phyloP scores from a whole-genome alignment of 2,888 invertebrate species.

The Neoaliturus tenellus region DNA sequence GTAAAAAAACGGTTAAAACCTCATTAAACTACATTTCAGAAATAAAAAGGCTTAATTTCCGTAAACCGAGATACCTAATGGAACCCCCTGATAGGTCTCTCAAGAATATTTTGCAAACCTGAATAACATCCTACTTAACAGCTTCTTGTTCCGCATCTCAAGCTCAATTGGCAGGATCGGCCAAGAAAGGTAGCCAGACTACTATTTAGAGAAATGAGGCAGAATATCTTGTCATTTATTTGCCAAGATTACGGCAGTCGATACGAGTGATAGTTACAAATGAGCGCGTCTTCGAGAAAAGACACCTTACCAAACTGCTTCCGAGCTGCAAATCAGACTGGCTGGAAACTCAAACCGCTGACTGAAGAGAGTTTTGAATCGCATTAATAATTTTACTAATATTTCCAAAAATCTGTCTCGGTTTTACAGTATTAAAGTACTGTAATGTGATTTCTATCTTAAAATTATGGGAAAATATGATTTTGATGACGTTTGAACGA shows the following conservation, averaged over 20 bases:
- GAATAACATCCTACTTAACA: neutral
- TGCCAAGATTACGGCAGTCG: neutral
- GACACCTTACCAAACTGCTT: neutral
- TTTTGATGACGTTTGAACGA: too few relatives aligned
- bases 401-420: too few relatives aligned
- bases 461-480: too few relatives aligned
- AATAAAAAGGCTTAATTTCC: too few relatives aligned
- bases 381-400: too few relatives aligned
- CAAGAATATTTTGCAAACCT: too few relatives aligned
- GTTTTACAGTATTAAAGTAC: too few relatives aligned
- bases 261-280: conserved; percentile 4
- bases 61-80: too few relatives aligned
- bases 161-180: neutral
- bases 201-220: conserved; percentile 7
- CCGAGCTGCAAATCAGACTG: neutral
- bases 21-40: too few relatives aligned
- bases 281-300: neutral
- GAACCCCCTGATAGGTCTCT: too few relatives aligned
- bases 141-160: neutral
- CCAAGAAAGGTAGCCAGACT: neutral
- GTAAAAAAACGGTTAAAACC: too few relatives aligned
- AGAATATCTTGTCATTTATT: conserved; percentile 11
- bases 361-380: neutral
- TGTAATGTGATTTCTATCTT: too few relatives aligned
- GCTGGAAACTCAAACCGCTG: neutral